Evolutionary conservation across 2,888 invertebrate species (phyloP), one percentile per base, ranked within the genome.

Genomic region (Apotomis capreana): DNA sequence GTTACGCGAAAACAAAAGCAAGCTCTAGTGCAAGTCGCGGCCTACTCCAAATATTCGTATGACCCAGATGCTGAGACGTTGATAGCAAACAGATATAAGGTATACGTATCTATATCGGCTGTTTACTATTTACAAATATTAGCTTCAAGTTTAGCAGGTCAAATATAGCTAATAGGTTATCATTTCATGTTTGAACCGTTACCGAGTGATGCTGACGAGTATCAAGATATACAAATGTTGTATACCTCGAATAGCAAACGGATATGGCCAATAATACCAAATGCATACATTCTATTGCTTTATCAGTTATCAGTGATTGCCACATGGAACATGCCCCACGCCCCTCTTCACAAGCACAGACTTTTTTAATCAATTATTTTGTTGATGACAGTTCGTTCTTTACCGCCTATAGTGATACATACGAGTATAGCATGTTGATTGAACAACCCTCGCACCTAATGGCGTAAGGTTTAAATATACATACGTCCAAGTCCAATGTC

Each of bases 11-110:
- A 69, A 64, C 68, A 63, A 68, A 68, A 40, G 62, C 69, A n/a
- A 26, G 26, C 46, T 49, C 58, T 58, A 58, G 60, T 59, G 68
- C 68, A 67, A 69, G 57, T 49, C 49, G 72, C 68, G 72, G 68
- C 72, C 72, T 68, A 72, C 72, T 72, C 72, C 68, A 55, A 72
- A 68, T 71, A 68, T 62, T 65, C 65, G 63, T n/a, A 49, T 62
- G 72, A 72, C 72, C 72, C 59, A 68, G 68, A 72, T 72, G 63
- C 62, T 15, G 54, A 40, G 65, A 55, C 49, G 37, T 52, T 52
- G 62, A 68, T 63, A 72, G 68, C 46, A 58, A 58, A 58, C 26
- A 26, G 26, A 26, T 26, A 26, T 52, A 12, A 58, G 57, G 67
- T 62, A 61, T 57, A n/a, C n/a, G n/a, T n/a, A 70, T 54, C n/a